phyloP scores from a whole-genome alignment of 2,888 invertebrate genomes.

The Pammene fasciana region DNA sequence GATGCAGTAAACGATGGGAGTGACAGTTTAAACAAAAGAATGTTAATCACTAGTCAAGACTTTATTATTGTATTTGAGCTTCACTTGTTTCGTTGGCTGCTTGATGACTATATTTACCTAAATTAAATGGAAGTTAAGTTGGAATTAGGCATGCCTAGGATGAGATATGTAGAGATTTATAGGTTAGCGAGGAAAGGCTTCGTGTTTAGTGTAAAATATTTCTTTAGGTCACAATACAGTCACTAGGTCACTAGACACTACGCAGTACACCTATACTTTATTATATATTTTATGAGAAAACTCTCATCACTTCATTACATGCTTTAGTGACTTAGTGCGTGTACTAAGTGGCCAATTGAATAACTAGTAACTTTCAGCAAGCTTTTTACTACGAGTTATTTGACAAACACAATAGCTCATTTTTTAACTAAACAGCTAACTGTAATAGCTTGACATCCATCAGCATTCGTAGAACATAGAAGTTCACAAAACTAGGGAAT shows the following conservation, averaged over 20 bases:
- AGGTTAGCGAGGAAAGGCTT: no score
- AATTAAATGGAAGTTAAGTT: no score
- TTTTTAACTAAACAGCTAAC: constrained; percentile 26
- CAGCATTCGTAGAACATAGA: constrained; percentile 34
- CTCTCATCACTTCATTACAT: neutral
- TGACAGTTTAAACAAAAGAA: constrained; percentile 6
- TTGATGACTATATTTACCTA: neutral
- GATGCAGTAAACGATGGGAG: neutral
- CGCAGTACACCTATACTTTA: neutral
- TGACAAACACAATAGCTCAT: constrained; percentile 30
- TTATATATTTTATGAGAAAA: neutral
- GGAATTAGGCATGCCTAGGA: no score
- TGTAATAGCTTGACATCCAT: constrained; percentile 35
- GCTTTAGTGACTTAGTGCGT: constrained; percentile 1
- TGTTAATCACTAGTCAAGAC: neutral
- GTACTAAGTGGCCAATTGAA: constrained; percentile 8
- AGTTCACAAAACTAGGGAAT: constrained; percentile 37
- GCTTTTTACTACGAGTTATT: constrained; percentile 2
- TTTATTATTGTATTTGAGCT: neutral
- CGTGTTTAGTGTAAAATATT: neutral
- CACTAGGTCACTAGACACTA: neutral
- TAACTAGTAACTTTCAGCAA: constrained; percentile 3
- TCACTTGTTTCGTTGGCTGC: neutral
- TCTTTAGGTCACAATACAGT: neutral
- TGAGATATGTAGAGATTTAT: no score